Conservation (phyloP, 2,797 vertebrate species). For the Meriones psammophilus region DNA sequence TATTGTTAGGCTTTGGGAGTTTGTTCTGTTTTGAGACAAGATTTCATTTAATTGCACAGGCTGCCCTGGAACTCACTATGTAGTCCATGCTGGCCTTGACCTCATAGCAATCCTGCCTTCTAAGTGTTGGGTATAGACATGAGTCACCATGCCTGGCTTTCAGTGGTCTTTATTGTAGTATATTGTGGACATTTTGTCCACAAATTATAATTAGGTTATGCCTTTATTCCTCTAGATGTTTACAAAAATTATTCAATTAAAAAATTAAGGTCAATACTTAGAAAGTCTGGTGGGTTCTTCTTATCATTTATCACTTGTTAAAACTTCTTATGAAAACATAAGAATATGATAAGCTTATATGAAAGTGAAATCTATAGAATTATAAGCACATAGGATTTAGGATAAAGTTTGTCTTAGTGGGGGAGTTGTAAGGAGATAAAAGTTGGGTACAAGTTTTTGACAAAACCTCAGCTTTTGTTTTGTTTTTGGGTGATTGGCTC, state of each 20-base stretch:
- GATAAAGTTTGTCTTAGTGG: neutral
- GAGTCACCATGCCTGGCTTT: neutral
- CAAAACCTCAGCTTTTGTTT: constrained; percentile 38
- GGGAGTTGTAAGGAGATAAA: neutral
- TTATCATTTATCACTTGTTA: neutral
- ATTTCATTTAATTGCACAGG: neutral
- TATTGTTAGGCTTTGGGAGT: no score
- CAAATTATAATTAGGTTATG: neutral
- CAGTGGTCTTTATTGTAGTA: neutral
- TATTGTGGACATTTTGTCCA: neutral
- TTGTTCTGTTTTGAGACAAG: neutral
- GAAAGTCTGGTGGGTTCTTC: neutral
- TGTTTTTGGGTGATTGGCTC: constrained; percentile 7
- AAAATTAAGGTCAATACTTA: neutral
- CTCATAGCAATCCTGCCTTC: neutral
- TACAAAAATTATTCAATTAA: neutral
- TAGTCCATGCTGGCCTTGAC: neutral
- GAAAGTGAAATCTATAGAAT: neutral
- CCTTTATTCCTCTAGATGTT: neutral
- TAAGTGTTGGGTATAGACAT: neutral
- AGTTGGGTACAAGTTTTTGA: neutral
- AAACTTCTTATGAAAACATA: neutral
- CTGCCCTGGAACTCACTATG: neutral
- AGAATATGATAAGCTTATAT: neutral
- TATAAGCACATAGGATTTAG: neutral